Evolutionary conservation across 2,888 invertebrate species (phyloP).

Genomic region (Penaeus monodon): DNA sequence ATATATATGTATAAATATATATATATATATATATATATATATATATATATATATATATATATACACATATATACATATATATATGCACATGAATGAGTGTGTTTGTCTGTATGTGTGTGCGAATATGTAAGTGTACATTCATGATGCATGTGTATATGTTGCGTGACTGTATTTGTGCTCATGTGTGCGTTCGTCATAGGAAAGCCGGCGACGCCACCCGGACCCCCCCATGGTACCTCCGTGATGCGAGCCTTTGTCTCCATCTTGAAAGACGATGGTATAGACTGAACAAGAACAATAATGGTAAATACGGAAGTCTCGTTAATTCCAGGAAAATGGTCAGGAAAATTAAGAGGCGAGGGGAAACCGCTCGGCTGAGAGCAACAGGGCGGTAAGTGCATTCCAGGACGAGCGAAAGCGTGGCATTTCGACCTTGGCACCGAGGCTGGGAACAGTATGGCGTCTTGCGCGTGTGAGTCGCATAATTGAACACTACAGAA

Average conservation of each 20-base stretch:
- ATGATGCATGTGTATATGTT: no score
- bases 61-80: slow-evolving; percentile 11
- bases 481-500: no score
- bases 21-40: slow-evolving; percentile 3
- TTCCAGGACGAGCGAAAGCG: no score
- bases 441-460: no score
- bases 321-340: slow-evolving; percentile 58
- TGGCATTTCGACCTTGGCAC: no score
- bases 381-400: slow-evolving; percentile 28
- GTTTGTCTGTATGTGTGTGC: no score
- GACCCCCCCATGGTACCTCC: not conserved
- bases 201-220: no score
- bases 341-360: slow-evolving; percentile 54
- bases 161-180: no score
- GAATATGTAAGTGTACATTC: no score
- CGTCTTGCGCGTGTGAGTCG: no score
- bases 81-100: no score
- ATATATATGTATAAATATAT: not conserved
- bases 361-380: slow-evolving; percentile 32
- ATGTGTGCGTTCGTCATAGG: no score
- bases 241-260: slow-evolving; percentile 39
- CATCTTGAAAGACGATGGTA: slow-evolving; percentile 42
- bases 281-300: slow-evolving; percentile 51
- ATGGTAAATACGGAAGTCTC: slow-evolving; percentile 55
- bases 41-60: slow-evolving; percentile 27